Evolutionary conservation across 2,113 vertebrate genomes (phyloP).

Genomic region (Pterocles burchelli): DNA sequence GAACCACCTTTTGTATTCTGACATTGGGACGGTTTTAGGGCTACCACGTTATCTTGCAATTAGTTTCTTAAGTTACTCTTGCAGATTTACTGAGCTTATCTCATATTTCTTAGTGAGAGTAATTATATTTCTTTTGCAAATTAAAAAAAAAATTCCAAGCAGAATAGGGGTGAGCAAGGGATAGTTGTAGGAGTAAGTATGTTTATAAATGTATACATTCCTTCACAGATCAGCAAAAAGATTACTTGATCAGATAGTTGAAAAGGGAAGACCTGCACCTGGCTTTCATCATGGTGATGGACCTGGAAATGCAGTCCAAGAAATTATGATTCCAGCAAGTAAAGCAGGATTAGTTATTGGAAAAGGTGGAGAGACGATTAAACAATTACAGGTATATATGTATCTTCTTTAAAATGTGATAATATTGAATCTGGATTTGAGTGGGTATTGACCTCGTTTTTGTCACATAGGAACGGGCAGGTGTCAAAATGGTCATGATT

Average conservation of each 20-base stretch:
- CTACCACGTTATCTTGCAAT: background rate
- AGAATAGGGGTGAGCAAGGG: background rate
- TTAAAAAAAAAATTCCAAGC: background rate
- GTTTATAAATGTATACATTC: background rate
- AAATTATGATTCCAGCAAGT: constrained; percentile 96
- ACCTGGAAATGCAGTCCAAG: constrained; percentile 94
- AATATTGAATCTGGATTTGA: background rate
- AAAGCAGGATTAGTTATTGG: constrained; percentile 98
- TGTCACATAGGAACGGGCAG: constrained; percentile 87
- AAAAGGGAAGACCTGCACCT: constrained; percentile 95
- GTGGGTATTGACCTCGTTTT: background rate
- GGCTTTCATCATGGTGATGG: constrained; percentile 94
- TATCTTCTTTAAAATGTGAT: background rate
- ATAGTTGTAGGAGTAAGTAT: background rate
- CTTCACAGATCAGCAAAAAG: constrained; percentile 87
- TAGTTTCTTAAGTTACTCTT: background rate
- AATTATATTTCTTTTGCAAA: background rate
- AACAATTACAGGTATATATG: constrained; percentile 89
- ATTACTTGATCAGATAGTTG: constrained; percentile 93
- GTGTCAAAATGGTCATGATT: constrained; percentile 99
- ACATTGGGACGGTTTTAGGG: background rate
- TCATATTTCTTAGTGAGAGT: background rate
- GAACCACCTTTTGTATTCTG: background rate
- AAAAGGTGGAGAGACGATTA: constrained; percentile 98
- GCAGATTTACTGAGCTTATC: background rate